phyloP scores from a whole-genome alignment of 1,140 invertebrate species.

The Drosophila bocki region DNA sequence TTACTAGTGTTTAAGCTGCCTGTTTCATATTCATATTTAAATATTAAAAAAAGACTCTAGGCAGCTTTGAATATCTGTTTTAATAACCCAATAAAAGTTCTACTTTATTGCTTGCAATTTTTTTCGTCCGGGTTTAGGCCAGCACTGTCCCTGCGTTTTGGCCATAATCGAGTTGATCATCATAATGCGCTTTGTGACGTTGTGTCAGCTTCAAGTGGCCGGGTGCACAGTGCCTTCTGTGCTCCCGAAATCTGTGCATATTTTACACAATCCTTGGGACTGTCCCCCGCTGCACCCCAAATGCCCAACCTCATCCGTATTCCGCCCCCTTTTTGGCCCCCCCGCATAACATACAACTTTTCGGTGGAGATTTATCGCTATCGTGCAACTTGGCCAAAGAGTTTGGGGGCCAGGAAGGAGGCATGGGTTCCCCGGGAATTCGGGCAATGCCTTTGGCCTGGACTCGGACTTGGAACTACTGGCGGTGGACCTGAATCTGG shows the following conservation, averaged over 20 bases:
- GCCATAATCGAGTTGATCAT: conserved; percentile 70
- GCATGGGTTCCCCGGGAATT: conserved; percentile 49
- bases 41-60: not conserved
- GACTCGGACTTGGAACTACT: conserved; percentile 17
- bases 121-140: conserved; percentile 7
- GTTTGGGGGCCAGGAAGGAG: conserved; percentile 1
- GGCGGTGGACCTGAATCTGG: conserved; percentile 9
- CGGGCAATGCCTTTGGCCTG: conserved; percentile 66
- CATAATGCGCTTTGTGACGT: conserved; percentile 79
- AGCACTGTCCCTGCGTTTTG: conserved; percentile 29
- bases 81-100: not conserved
- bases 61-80: not conserved
- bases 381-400: conserved; percentile 68
- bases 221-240: conserved; percentile 40
- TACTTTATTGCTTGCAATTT: not conserved
- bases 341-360: conserved; percentile 56
- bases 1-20: too few relatives aligned
- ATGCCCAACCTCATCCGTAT: conserved; percentile 6
- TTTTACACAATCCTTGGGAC: conserved; percentile 73
- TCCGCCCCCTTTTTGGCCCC: not conserved
- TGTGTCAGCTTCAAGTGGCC: conserved; percentile 71
- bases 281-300: not conserved
- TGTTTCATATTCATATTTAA: not conserved
- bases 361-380: conserved; percentile 77
- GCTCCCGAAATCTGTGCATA: conserved; percentile 65